These are phyloP conservation scores for Lacanobia wlatinum DNA, from an alignment of 2,888 invertebrate genomes.

Conservation along the genomic window DNA sequence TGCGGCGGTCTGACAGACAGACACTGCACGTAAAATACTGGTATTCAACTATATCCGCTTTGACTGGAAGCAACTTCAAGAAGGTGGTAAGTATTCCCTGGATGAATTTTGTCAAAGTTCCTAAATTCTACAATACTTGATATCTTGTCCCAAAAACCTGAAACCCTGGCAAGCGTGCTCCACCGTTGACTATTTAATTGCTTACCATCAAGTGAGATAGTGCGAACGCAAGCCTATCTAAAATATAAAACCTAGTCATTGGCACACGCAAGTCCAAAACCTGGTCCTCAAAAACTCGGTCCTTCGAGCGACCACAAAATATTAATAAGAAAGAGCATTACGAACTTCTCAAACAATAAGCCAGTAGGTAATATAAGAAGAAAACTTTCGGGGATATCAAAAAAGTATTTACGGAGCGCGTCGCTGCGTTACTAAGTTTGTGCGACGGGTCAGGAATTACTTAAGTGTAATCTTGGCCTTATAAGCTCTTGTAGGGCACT, in stretches of 20 bases:
- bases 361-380: neutral
- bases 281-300: neutral
- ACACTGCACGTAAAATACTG: no score
- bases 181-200: no score
- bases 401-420: conserved; percentile 29
- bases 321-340: conserved; percentile 5
- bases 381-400: conserved; percentile 34
- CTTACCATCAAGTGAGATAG: no score
- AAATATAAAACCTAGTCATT: neutral
- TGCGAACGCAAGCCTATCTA: no score
- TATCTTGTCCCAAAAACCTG: no score
- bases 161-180: no score
- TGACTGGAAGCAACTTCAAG: no score
- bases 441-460: conserved; percentile 26
- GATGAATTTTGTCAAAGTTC: no score
- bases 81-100: no score
- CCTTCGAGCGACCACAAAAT: neutral
- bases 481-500: conserved; percentile 1
- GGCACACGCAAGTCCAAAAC: neutral
- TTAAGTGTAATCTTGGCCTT: conserved; percentile 18
- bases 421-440: conserved; percentile 12
- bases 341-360: conserved; percentile 31
- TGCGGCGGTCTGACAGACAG: no score
- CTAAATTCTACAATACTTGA: no score
- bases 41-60: no score